Evolutionary conservation across 1,140 invertebrate species (phyloP).

Genomic region (Drosophila fuyamai): DNA sequence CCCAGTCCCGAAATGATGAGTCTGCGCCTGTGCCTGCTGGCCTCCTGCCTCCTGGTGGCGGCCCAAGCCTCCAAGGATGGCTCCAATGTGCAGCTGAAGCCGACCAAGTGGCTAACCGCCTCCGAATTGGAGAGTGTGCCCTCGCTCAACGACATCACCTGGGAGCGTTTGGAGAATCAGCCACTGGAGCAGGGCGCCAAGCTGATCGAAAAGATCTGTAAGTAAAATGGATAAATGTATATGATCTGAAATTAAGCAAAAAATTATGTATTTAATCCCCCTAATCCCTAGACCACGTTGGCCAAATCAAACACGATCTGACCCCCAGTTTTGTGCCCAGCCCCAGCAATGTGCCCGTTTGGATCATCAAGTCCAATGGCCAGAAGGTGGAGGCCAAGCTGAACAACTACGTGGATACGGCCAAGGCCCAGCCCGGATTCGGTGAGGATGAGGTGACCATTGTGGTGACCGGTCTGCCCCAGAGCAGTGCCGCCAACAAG

Average conservation of each 20-base stretch:
- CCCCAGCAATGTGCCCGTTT: conserved; percentile 73
- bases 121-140: conserved; percentile 68
- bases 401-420: conserved; percentile 70
- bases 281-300: conserved; percentile 59
- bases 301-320: conserved; percentile 65
- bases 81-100: conserved; percentile 52
- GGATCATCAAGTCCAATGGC: conserved; percentile 70
- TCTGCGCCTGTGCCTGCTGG: conserved; percentile 63
- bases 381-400: conserved; percentile 64
- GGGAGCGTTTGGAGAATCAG: conserved; percentile 72
- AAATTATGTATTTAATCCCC: neutral
- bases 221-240: conserved; percentile 14
- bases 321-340: conserved; percentile 76
- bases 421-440: conserved; percentile 51
- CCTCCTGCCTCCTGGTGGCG: conserved; percentile 64
- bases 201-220: conserved; percentile 65
- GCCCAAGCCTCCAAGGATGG: conserved; percentile 57
- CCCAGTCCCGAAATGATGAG: conserved; percentile 61
- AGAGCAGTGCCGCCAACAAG: conserved; percentile 45
- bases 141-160: conserved; percentile 69
- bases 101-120: conserved; percentile 63
- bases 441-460: conserved; percentile 78
- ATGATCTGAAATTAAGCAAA: neutral
- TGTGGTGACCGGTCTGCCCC: conserved; percentile 74
- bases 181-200: conserved; percentile 66